Conservation (phyloP, 2,888 invertebrate species). For the Platerodrilus igneus region DNA sequence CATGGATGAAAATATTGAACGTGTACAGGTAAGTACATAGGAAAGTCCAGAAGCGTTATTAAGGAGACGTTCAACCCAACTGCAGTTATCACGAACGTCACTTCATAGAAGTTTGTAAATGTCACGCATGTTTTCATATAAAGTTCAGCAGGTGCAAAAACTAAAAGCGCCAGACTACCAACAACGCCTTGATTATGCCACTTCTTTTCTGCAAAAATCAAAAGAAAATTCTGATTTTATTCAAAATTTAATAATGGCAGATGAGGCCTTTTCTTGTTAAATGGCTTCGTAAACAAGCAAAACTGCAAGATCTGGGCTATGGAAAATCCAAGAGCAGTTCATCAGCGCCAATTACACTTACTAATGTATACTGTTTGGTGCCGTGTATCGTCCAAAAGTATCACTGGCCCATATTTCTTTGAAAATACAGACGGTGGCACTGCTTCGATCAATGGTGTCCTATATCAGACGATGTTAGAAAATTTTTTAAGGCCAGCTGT, state of each 20-base stretch:
- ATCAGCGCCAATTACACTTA: constrained; percentile 20
- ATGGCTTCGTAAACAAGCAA: no score
- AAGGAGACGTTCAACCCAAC: constrained; percentile 20
- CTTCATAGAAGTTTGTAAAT: constrained; percentile 16
- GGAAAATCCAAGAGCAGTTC: constrained; percentile 19
- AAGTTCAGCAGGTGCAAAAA: constrained; percentile 22
- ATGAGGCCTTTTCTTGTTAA: no score
- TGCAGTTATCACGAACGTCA: constrained; percentile 7
- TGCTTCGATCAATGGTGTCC: not conserved
- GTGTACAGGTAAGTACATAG: constrained; percentile 11
- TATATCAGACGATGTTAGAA: constrained; percentile 1
- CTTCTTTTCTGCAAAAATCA: no score
- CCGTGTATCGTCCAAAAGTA: constrained; percentile 5
- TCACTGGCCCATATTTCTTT: constrained; percentile 9
- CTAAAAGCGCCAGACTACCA: constrained; percentile 13
- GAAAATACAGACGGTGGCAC: not conserved
- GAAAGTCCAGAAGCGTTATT: constrained; percentile 21
- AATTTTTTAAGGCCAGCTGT: constrained; percentile 3
- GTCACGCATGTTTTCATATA: constrained; percentile 19
- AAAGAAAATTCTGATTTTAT: constrained; percentile 19
- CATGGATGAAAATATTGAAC: constrained; percentile 12
- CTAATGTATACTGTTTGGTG: constrained; percentile 17
- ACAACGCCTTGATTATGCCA: constrained; percentile 15
- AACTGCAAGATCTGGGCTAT: no score
- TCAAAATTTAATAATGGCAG: constrained; percentile 11